Base-by-base conservation (phyloP, 2,797 vertebrate genomes). In the Chrysolophus pictus region DNA sequence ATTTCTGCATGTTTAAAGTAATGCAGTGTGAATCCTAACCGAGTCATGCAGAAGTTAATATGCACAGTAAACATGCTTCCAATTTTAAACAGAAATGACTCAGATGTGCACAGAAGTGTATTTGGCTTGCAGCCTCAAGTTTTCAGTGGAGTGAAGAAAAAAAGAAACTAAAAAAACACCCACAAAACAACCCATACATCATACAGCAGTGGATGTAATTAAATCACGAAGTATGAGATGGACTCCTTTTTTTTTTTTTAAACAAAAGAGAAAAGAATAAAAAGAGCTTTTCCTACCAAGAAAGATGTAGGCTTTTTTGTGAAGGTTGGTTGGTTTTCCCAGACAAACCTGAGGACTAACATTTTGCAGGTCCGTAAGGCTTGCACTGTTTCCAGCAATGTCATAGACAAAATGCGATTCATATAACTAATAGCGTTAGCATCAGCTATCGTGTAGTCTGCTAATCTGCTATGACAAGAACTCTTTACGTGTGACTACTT, bases 381-480 rank as follows among this genome's bases (percentile, higher is more conserved):
- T 91, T 77, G 33, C 26, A 11, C 22, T 58, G 37, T 89, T 41
- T 83, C 44, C 91, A 91, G 37, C 81, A 93, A 73, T 9, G 42
- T 58, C 84, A 68, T 29, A 70, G 85, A 75, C 42, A 60, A 88
- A 93, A 92, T 74, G 73, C 0, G 2, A 87, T 67, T 84, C 72
- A 22, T 33, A 0, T n/a, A 47, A 79, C 80, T 90, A 90, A 89
- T 0, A 24, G 33, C 8, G 79, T 81, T 92, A 90, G 10, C 16
- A 1, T 56, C 76, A 81, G 9, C 60, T 67, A 41, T 67, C 31
- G 58, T 11, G 24, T 0, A 42, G 60, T 10, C 70, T 33, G 41
- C 58, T 90, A 94, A 95, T 82, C 94, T 86, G 73, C 31, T 58
- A 51, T 11, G 42, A 63, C 82, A 90, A 16, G 26, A 88, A 84